Evolutionary conservation across 2,888 invertebrate genomes (phyloP), one percentile per base, ranked within the genome.

Genomic region (Dynastes grantii): DNA sequence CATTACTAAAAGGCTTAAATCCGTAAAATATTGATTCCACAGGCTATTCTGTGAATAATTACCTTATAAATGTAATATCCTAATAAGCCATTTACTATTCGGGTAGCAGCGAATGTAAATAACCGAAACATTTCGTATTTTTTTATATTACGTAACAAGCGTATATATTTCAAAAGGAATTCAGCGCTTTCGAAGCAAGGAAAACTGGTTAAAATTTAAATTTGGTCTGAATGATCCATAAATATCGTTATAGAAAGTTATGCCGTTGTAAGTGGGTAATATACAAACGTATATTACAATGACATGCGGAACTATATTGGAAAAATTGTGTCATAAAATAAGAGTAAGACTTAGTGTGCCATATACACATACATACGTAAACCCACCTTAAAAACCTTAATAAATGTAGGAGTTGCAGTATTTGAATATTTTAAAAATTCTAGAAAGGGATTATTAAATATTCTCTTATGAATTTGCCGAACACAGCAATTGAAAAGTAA

Each of bases 151-250:
- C 67, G 45, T 67, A 67, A 67, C 16, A 1, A 45, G 22, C 11
- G 4, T 22, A 27, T 40, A 8, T 22, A 22, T 49, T 49, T 29
- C 13, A 64, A 49, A 45, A 27, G 67, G 67, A 67, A 67, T 67
- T 67, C n/a, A 67, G 49, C 45, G 45, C 45, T 67, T 67, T 67
- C 67, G 45, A 27, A 49, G 63, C 49, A 49, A 67, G 49, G 11
- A 16, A 22, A 67, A 67, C 45, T 49, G 67, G 67, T 67, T 67
- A 22, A 67, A 67, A 67, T 67, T 67, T 67, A 45, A 45, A 67
- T 67, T 67, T 67, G 45, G 45, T 22, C 40, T 67, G 67, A 67
- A 67, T 49, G 27, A 67, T 45, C 32, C 5, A 51, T 49, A 67
- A 49, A 49, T 67, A 27, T 40, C 6, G 11, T 45, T 45, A 16